phyloP scores from a whole-genome alignment of 1,140 invertebrate genomes.

The Coptotermes formosanus region DNA sequence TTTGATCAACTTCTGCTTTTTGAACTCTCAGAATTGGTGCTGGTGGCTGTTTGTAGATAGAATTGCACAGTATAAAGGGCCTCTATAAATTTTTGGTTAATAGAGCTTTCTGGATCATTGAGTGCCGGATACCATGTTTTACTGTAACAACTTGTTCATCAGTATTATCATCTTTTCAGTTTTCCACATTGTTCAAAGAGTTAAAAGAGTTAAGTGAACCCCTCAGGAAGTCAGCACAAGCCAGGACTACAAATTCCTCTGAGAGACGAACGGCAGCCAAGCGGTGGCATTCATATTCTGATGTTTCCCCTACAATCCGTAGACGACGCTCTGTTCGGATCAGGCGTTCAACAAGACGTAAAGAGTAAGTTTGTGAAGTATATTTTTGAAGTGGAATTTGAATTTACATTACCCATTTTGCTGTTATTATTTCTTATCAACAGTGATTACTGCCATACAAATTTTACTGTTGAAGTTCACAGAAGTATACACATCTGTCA shows the following conservation, averaged over 20 bases:
- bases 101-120: too few species aligned
- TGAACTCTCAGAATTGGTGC: too few species aligned
- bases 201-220: not conserved
- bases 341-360: not conserved
- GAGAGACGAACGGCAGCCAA: not conserved
- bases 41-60: too few species aligned
- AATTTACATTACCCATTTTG: not conserved
- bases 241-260: not conserved
- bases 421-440: not conserved
- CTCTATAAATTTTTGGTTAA: too few species aligned
- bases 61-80: too few species aligned
- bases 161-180: not conserved
- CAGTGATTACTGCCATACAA: too few species aligned
- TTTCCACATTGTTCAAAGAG: not conserved
- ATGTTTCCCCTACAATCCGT: not conserved
- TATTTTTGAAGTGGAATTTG: not conserved
- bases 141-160: too few species aligned
- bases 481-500: too few species aligned
- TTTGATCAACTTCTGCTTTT: too few species aligned
- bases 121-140: too few species aligned
- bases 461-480: too few species aligned
- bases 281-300: not conserved
- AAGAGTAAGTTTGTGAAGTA: not conserved
- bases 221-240: not conserved
- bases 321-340: not conserved